These are phyloP conservation scores for Scolanthus callimorphus DNA, from an alignment of 92 coral and sea anemone species.

Conservation along the genomic window DNA sequence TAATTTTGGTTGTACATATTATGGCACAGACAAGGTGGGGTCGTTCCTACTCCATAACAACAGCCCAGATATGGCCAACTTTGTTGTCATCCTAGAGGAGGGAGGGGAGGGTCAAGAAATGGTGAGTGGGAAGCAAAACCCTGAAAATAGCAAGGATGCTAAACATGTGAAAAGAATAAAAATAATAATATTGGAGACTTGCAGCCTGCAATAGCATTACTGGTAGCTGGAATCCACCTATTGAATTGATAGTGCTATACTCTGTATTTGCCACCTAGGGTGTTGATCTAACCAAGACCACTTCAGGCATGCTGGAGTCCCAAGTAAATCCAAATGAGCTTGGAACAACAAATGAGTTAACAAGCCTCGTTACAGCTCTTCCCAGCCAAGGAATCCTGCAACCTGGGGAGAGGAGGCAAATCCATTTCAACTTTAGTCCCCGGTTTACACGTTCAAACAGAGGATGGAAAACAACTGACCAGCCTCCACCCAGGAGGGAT, in stretches of 20 bases:
- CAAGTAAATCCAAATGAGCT: constrained; percentile 67
- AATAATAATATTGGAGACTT: no score
- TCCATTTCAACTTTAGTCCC: constrained; percentile 90
- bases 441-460: constrained; percentile 64
- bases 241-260: no score
- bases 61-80: constrained; percentile 91
- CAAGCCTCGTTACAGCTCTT: constrained; percentile 80
- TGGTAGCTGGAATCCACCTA: no score
- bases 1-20: constrained; percentile 88
- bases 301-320: constrained; percentile 70
- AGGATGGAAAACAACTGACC: constrained; percentile 79
- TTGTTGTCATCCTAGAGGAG: constrained; percentile 91
- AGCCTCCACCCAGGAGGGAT: constrained; percentile 91
- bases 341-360: constrained; percentile 72
- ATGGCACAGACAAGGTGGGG: constrained; percentile 80
- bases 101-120: constrained; percentile 94
- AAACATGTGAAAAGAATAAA: no score
- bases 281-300: constrained; percentile 81
- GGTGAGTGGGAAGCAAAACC: constrained; percentile 82
- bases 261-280: constrained; percentile 63
- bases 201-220: no score
- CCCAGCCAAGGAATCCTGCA: constrained; percentile 89
- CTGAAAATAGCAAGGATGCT: no score
- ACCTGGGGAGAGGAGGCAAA: constrained; percentile 67
- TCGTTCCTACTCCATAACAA: constrained; percentile 77